Conservation (phyloP, 2,888 invertebrate genomes). For the Scaptodrosophila latifasciaeformis region DNA sequence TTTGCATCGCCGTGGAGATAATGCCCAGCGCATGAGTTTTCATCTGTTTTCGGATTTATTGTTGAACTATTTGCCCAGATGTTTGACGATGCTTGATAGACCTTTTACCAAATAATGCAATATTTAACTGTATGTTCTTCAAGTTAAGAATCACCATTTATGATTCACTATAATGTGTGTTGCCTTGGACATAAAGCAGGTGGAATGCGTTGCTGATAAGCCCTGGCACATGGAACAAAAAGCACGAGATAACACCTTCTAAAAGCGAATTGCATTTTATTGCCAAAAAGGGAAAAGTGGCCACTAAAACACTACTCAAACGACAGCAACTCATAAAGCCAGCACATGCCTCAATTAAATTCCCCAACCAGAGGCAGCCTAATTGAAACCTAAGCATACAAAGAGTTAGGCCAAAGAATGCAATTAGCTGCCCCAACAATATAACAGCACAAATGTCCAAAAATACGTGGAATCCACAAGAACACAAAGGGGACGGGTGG, state of each 20-base stretch:
- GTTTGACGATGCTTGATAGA: constrained; percentile 13
- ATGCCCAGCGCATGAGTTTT: constrained; percentile 36
- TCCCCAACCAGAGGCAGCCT: background rate
- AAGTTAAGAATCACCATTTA: too few relatives aligned
- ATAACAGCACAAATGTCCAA: background rate
- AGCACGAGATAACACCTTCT: background rate
- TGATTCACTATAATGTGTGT: background rate
- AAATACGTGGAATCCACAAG: constrained; percentile 32
- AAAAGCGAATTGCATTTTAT: background rate
- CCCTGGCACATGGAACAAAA: background rate
- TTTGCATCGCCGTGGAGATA: constrained; percentile 57
- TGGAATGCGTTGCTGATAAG: background rate
- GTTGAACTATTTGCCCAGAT: constrained; percentile 49
- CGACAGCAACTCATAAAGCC: background rate
- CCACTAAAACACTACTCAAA: background rate
- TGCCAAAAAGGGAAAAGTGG: background rate
- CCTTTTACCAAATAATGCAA: background rate
- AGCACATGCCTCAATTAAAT: background rate
- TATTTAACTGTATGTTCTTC: too few relatives aligned
- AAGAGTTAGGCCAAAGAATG: constrained; percentile 21
- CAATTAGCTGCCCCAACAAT: constrained; percentile 36
- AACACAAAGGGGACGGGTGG: too few relatives aligned
- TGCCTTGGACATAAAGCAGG: background rate
- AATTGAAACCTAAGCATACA: background rate
- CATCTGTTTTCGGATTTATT: constrained; percentile 25